These are phyloP conservation scores for Diplazon laetatorius DNA, from an alignment of 2,888 invertebrate species.

Conservation along the genomic window DNA sequence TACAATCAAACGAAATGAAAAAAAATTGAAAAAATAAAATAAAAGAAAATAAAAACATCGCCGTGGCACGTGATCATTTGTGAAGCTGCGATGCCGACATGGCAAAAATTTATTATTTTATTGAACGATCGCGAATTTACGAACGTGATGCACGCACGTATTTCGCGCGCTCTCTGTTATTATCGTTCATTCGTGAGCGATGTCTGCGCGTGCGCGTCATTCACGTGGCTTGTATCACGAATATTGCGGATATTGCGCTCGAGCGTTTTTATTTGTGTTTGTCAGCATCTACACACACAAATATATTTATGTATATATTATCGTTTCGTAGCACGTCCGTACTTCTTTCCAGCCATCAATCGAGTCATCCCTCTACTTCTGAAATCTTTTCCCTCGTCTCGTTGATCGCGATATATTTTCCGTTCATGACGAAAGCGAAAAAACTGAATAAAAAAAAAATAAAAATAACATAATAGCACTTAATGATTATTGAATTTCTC, in stretches of 20 bases:
- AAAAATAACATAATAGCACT: constrained; percentile 56
- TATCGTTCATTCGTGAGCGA: constrained; percentile 49
- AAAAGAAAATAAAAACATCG: not conserved
- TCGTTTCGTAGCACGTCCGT: too few species aligned
- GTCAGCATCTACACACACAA: not conserved
- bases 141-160: constrained; percentile 53
- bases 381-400: constrained; percentile 15
- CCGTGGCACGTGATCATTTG: constrained; percentile 29
- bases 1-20: too few species aligned
- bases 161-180: constrained; percentile 53
- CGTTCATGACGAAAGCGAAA: too few species aligned
- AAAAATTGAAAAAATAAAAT: not conserved
- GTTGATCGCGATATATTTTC: constrained; percentile 10
- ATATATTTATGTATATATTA: too few species aligned
- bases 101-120: constrained; percentile 52
- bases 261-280: constrained; percentile 3
- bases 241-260: too few species aligned
- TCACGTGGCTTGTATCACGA: constrained; percentile 15
- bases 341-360: constrained; percentile 1
- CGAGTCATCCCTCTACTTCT: constrained; percentile 34
- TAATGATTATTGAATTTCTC: constrained; percentile 66
- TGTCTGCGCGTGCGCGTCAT: constrained; percentile 21
- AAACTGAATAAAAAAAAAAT: constrained; percentile 21
- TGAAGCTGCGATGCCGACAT: not conserved
- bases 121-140: constrained; percentile 51